Evolutionary conservation across 2,797 vertebrate species (phyloP).

Genomic region (Bradypodion ventrale): DNA sequence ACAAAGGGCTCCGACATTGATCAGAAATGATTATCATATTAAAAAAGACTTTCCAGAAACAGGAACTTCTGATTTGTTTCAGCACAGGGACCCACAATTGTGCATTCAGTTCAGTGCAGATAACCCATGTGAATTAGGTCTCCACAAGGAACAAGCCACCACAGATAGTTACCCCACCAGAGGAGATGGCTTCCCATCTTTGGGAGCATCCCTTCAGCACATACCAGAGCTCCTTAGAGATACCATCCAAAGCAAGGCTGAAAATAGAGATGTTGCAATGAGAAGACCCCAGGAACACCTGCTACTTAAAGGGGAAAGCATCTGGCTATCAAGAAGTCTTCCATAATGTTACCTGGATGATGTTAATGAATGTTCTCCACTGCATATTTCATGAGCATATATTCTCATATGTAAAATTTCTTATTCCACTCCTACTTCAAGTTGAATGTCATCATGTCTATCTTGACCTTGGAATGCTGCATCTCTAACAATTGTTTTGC

Average conservation of each 20-base stretch:
- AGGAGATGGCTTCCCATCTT: neutral
- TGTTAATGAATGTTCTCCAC: neutral
- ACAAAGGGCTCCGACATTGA: neutral
- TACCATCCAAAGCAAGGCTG: accelerated
- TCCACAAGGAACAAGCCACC: conserved; percentile 14
- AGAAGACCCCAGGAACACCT: neutral
- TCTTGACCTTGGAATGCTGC: no score
- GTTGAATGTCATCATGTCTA: no score
- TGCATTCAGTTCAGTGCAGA: conserved; percentile 23
- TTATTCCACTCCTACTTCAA: no score
- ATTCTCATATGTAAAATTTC: no score
- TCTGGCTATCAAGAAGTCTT: neutral
- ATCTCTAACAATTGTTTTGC: no score
- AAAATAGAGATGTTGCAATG: neutral
- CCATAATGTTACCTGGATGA: neutral
- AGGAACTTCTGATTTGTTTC: neutral
- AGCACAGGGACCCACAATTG: neutral
- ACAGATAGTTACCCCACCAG: accelerated
- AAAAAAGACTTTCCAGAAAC: neutral
- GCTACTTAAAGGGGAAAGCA: neutral
- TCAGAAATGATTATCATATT: conserved; percentile 19
- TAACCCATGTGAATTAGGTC: neutral
- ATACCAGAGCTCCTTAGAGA: conserved; percentile 21
- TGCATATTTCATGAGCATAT: no score
- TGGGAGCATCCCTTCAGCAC: accelerated